Conservation (phyloP, 2,888 invertebrate genomes). For the Lydus trimaculatus region DNA sequence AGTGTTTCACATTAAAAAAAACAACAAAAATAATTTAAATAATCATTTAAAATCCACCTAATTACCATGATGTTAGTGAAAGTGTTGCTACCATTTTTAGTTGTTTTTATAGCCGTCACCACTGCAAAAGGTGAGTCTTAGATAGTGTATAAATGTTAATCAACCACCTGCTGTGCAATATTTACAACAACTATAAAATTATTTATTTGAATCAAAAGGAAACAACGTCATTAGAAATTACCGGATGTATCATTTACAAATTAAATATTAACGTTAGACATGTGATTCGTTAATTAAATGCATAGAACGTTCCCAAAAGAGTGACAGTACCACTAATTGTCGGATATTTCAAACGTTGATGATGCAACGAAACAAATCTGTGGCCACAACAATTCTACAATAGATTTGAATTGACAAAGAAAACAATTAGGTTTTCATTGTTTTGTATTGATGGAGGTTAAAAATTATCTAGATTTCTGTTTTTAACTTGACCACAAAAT, state of each 20-base stretch:
- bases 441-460: not conserved
- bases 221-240: not conserved
- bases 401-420: not conserved
- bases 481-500: not conserved
- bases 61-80: not conserved
- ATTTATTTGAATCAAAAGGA: not conserved
- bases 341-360: not conserved
- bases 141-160: too few relatives aligned
- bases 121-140: conserved; percentile 6
- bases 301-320: not conserved
- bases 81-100: not conserved
- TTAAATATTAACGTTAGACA: not conserved
- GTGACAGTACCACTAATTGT: too few relatives aligned
- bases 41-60: not conserved
- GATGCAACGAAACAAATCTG: not conserved
- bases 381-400: not conserved
- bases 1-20: not conserved
- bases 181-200: too few relatives aligned
- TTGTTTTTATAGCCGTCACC: not conserved
- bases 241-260: not conserved
- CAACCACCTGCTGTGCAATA: not conserved
- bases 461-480: not conserved
- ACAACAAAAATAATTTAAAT: not conserved
- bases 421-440: not conserved
- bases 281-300: not conserved